Base-by-base conservation (phyloP, 2,888 invertebrate genomes). In the Timema cristinae region DNA sequence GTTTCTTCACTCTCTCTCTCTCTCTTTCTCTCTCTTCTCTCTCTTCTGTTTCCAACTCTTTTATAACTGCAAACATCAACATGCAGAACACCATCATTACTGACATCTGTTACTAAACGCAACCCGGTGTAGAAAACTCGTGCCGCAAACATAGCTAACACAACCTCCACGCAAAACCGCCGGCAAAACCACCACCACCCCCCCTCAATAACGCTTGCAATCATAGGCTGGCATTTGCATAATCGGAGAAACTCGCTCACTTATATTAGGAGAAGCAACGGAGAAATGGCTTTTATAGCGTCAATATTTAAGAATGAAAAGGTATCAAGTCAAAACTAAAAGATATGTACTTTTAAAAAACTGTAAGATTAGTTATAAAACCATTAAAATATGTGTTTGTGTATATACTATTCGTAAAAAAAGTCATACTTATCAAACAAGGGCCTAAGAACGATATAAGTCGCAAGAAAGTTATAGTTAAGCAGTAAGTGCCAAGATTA, bases 1-100 rank as follows among this genome's bases (percentile, higher is more conserved):
- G 4, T 32, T 32, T 32, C 32, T 32, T 4, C 32, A 32, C 32
- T 32, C 54, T 10, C 63, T 6, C 61, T 59, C 61, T n/a, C 32
- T 32, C 32, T 32, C 32, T 32, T 32, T 32, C 32, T 32, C 32
- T 32, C 32, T 32, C 4, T 32, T 32, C 2, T 32, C n/a, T n/a
- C n/a, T 32, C 32, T 32, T 32, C 4, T 32, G 32, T 32, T 32
- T 32, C 32, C 32, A 32, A 32, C 32, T 32, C 63, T 63, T 63
- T 63, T 16, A 63, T 51, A 11, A 66, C 47, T 11, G 66, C 32
- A 32, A 32, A 50, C 70, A 66, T 70, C 70, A 50, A 63, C 70
- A 70, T 70, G 66, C 70, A 9, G 70, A 70, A 70, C 70, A 70
- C 16, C 66, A 63, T 70, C 70, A 70, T 70, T 70, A 70, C 63